A percentile compares a stretch with the other conserved stretches of the same genome.
These are phyloP conservation scores for Herpetotheres cachinnans DNA, from an alignment of 2,113 vertebrate species.

Conservation along the genomic window DNA sequence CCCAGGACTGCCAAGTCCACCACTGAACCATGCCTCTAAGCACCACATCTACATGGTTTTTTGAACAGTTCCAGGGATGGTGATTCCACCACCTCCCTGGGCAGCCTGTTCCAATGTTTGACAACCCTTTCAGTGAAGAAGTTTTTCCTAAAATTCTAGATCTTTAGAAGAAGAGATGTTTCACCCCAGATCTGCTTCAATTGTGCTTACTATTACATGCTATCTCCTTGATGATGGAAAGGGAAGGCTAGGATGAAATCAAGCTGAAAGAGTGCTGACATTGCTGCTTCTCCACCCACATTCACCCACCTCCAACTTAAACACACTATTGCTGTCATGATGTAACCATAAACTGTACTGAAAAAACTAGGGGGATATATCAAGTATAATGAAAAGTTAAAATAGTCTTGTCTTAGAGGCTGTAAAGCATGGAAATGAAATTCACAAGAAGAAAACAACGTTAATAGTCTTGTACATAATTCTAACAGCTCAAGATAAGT, in stretches of 20 bases:
- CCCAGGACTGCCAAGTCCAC: too few relatives aligned
- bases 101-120: too few relatives aligned
- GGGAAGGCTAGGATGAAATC: neutral
- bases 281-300: neutral
- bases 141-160: too few relatives aligned
- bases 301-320: neutral
- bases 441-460: neutral
- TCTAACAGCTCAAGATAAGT: neutral
- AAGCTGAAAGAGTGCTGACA: neutral
- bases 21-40: too few relatives aligned
- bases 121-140: too few relatives aligned
- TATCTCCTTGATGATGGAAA: neutral
- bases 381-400: neutral
- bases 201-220: neutral
- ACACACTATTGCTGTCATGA: neutral
- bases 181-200: neutral
- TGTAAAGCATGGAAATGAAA: neutral
- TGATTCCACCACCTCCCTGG: too few relatives aligned
- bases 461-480: neutral
- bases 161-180: neutral
- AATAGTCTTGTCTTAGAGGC: neutral
- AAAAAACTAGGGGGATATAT: neutral
- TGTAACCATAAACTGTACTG: neutral
- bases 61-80: too few relatives aligned
- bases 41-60: too few relatives aligned